Base-by-base conservation (phyloP, 2,113 vertebrate genomes). In the Barnardius zonarius region DNA sequence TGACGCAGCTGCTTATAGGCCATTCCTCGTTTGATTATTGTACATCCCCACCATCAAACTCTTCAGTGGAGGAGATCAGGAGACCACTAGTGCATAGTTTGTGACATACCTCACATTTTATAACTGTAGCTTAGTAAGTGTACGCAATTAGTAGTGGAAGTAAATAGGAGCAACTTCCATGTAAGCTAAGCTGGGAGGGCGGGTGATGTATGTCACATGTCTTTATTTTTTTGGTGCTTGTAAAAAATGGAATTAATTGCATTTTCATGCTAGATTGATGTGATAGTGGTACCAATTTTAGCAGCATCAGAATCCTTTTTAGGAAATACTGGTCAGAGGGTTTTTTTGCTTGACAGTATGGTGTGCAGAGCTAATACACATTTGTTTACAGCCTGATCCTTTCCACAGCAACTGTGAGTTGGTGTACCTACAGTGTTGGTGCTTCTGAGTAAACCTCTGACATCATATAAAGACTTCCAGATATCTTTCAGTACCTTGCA, bases 41-140 rank as follows among this genome's bases (percentile, higher is more conserved):
- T 30, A 10, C 11, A 5, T 46, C 19, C 55, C 74, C 19, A 25
- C 17, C 30, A 9, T 39, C 37, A 46, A 37, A 15, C 24, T 46
- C 11, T 10, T 5, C 6, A 49, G 55, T 14, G 28, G 43, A 44
- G 27, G 35, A 89, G 30, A 66, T 28, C 3, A 57, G 39, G 22
- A 25, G 17, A 30, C 51, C 17, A 48, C 8, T 31, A 43, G 9
- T n/a, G 19, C 23, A 30, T 19, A n/a, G 37, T 14, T 43, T 13
- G 24, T 64, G 54, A 31, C 0, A 2, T 41, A 37, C 31, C 24
- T 74, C 27, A 11, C 7, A 1, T 15, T 61, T 61, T 61, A 0
- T 16, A 55, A n/a, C n/a, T 73, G n/a, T n/a, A 35, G 25, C 35
- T 41, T 64, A 20, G 10, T 70, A 39, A 41, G 14, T 30, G 37